Percentiles rank a stretch among this genome's conserved stretches.
Conservation (phyloP, 2,888 invertebrate species). For the Hydroisotoma schaefferi region DNA sequence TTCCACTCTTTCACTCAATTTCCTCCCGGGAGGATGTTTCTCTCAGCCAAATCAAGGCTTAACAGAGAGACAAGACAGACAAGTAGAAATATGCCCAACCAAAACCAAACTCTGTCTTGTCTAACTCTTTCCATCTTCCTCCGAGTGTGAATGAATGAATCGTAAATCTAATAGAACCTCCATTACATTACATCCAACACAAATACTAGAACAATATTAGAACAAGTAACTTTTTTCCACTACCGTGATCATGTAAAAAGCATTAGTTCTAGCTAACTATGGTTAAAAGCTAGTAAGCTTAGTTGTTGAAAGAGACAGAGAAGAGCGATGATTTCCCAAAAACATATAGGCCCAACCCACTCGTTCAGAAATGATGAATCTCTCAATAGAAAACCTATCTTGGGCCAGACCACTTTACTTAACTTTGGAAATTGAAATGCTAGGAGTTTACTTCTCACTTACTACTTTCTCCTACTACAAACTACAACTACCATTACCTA, state of each 20-base stretch:
- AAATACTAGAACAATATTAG: no score
- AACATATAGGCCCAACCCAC: constrained; percentile 42
- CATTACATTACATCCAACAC: no score
- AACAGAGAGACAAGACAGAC: constrained; percentile 1
- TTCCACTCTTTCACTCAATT: constrained; percentile 14
- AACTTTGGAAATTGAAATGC: not conserved
- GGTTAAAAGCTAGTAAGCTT: not conserved
- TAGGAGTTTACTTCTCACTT: no score
- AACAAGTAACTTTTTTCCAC: no score
- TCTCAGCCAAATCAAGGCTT: not conserved
- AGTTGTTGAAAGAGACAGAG: not conserved
- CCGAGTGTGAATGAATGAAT: no score
- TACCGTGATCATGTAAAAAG: no score
- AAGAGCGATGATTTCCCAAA: constrained; percentile 19
- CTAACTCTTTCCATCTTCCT: no score
- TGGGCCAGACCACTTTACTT: not conserved
- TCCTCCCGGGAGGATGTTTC: not conserved
- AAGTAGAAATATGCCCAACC: no score
- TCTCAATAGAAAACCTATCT: constrained; percentile 29
- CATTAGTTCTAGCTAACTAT: not conserved
- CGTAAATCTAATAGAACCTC: no score
- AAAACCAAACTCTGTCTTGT: no score
- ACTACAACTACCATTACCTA: no score
- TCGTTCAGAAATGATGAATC: constrained; percentile 45
- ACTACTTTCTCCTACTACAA: no score